phyloP scores from a whole-genome alignment of 2,797 vertebrate genomes.

The Channa striata region DNA sequence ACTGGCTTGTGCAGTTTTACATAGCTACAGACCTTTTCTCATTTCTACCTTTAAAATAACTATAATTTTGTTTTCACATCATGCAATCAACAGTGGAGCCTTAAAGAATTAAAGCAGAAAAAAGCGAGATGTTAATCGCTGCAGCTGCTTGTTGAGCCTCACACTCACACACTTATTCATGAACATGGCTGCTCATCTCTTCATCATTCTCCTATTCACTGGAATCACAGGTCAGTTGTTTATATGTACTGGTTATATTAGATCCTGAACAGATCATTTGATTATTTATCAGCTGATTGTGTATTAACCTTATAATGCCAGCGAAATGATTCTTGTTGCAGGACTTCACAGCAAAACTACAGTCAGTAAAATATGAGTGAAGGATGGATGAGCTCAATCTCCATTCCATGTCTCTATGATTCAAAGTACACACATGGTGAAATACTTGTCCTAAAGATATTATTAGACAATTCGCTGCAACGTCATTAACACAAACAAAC shows the following conservation, averaged over 20 bases:
- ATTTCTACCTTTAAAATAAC: no score
- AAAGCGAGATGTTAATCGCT: no score
- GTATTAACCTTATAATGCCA: background rate
- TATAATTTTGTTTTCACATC: no score
- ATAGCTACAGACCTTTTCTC: no score
- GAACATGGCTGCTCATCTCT: no score
- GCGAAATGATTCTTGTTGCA: background rate
- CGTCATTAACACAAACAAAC: background rate
- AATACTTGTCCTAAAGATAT: conserved; percentile 50
- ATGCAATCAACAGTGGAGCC: no score
- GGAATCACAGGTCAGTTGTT: background rate
- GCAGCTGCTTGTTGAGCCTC: no score
- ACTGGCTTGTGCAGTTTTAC: no score
- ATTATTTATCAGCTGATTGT: background rate
- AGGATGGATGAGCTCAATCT: background rate
- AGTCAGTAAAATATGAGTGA: background rate
- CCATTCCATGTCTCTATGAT: conserved; percentile 34
- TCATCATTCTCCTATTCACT: background rate
- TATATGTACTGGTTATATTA: background rate
- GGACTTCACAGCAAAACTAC: background rate
- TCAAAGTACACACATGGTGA: background rate
- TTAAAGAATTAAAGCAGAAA: no score
- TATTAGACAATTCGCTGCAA: rapidly evolving
- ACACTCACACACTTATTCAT: no score
- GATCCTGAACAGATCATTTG: background rate